phyloP scores from a whole-genome alignment of 1,140 invertebrate species.

The Ceratoteleas bidentatus region DNA sequence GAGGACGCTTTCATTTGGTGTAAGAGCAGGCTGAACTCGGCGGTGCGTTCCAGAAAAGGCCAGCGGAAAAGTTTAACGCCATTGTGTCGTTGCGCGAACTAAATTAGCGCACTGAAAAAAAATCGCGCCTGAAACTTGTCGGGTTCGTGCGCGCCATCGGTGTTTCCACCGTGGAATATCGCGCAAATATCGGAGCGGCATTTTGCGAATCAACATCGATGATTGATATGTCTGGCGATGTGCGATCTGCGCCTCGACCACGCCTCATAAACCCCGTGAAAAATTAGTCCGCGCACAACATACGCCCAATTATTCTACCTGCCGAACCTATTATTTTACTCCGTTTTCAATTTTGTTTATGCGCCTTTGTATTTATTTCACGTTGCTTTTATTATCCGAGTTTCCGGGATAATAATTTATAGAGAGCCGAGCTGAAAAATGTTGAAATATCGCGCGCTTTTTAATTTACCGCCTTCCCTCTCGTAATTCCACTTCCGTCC shows the following conservation, averaged over 20 bases:
- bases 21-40: slow-evolving; percentile 48
- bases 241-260: slow-evolving; percentile 18
- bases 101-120: slow-evolving; percentile 44
- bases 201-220: slow-evolving; percentile 53
- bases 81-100: slow-evolving; percentile 37
- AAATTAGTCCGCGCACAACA: slow-evolving; percentile 37
- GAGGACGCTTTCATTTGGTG: slow-evolving; percentile 43
- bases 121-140: slow-evolving; percentile 49
- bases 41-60: slow-evolving; percentile 34
- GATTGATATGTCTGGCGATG: slow-evolving; percentile 39
- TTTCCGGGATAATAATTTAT: slow-evolving; percentile 9
- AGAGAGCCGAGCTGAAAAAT: not conserved
- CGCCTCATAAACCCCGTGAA: slow-evolving; percentile 49
- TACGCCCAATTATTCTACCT: slow-evolving; percentile 45
- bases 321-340: slow-evolving; percentile 44
- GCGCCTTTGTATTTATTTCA: slow-evolving; percentile 24
- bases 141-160: slow-evolving; percentile 12
- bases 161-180: slow-evolving; percentile 14
- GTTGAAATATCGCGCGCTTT: not conserved
- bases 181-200: slow-evolving; percentile 45
- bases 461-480: not conserved
- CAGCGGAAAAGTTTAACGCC: slow-evolving; percentile 27
- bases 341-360: slow-evolving; percentile 45
- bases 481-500: too few species aligned
- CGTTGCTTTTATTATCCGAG: not conserved